Evolutionary conservation across 2,113 vertebrate species (phyloP).

Genomic region (Cyprinodon tularosa): DNA sequence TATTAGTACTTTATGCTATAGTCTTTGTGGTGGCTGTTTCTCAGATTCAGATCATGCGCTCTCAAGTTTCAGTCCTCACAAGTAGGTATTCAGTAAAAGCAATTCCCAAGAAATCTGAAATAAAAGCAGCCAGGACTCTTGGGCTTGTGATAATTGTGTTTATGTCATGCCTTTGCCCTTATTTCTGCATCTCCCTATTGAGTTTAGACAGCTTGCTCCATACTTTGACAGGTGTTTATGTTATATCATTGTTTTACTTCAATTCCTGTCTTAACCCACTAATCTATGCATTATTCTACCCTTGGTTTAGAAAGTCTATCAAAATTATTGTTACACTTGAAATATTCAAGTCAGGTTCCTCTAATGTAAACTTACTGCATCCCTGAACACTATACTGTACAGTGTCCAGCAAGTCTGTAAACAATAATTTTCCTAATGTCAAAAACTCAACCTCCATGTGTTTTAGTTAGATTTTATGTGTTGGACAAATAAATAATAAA

Average conservation of each 20-base stretch:
- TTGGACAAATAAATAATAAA: too few relatives aligned
- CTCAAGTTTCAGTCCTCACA: not conserved
- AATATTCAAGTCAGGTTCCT: constrained; percentile 24
- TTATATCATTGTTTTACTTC: constrained; percentile 12
- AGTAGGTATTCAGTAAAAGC: not conserved
- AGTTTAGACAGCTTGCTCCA: not conserved
- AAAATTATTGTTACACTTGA: constrained; percentile 27
- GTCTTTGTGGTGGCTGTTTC: constrained; percentile 10
- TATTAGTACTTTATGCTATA: constrained; percentile 29
- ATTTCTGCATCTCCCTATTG: not conserved
- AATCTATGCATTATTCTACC: constrained; percentile 29
- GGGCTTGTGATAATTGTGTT: constrained; percentile 38
- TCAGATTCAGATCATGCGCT: constrained; percentile 28
- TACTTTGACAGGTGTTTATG: not conserved
- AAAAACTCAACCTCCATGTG: too few relatives aligned
- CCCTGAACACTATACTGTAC: too few relatives aligned
- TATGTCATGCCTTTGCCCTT: constrained; percentile 23
- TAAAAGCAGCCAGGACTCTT: constrained; percentile 44
- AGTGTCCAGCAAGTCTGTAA: too few relatives aligned
- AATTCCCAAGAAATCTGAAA: constrained; percentile 20
- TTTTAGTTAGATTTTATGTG: too few relatives aligned
- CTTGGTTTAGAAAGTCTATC: constrained; percentile 7
- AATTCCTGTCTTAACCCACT: constrained; percentile 47
- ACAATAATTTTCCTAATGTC: too few relatives aligned
- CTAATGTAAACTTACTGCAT: not conserved